phyloP scores from a whole-genome alignment of 1,140 invertebrate species.

The Pteromalus puparum region DNA sequence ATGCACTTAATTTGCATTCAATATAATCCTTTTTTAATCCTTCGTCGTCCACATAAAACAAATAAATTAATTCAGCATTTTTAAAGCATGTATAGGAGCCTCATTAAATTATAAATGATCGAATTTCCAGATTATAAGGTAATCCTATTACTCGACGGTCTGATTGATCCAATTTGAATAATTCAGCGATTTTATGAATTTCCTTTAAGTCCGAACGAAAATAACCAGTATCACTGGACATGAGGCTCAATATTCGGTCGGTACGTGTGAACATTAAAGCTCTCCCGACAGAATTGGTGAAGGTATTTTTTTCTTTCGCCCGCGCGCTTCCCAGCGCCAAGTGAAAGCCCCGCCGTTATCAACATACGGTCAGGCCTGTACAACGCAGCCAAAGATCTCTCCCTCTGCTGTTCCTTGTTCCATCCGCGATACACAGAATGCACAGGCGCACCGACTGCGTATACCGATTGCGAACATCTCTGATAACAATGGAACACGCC shows the following conservation, averaged over 20 bases:
- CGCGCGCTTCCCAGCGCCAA: background rate
- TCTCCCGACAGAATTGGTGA: background rate
- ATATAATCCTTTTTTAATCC: background rate
- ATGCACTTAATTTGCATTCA: background rate
- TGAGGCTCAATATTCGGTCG: background rate
- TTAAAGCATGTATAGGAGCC: too few species aligned
- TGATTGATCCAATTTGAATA: too few species aligned
- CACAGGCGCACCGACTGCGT: background rate
- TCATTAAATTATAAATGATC: too few species aligned
- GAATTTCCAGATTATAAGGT: too few species aligned
- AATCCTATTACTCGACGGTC: too few species aligned
- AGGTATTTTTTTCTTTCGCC: background rate
- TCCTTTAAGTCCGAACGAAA: too few species aligned
- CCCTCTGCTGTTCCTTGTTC: background rate
- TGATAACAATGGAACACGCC: slow-evolving; percentile 13
- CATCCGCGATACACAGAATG: background rate
- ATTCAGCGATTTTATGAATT: too few species aligned
- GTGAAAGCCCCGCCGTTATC: background rate
- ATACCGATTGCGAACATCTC: background rate
- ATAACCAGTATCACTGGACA: too few species aligned
- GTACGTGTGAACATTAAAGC: background rate
- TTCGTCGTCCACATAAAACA: too few species aligned
- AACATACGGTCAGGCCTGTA: background rate
- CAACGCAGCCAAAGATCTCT: background rate
- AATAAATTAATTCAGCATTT: too few species aligned